A percentile compares a stretch with the other conserved stretches of the same genome.
Evolutionary conservation across 2,888 invertebrate genomes (phyloP).

Genomic region (Limnephilus lunatus): DNA sequence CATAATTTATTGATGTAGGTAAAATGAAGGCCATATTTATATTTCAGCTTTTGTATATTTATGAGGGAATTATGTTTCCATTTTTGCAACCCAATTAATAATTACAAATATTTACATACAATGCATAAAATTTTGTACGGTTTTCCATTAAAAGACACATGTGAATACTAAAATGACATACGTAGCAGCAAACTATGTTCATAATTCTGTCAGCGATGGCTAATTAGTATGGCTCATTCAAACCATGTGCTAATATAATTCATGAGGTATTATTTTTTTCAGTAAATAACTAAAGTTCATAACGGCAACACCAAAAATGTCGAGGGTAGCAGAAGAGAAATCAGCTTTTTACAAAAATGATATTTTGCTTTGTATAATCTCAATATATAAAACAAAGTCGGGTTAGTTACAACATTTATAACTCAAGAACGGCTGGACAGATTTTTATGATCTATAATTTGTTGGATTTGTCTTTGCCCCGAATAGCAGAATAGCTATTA

Average conservation of each 20-base stretch:
- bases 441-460: no score
- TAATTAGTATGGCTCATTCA: neutral
- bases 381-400: no score
- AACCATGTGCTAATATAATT: neutral
- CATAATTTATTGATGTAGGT: neutral
- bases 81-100: neutral
- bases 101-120: neutral
- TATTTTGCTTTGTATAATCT: no score
- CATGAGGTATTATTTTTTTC: neutral
- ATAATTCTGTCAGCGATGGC: neutral
- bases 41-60: neutral
- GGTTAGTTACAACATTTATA: no score
- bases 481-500: no score
- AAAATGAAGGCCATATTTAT: neutral
- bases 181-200: neutral
- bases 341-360: no score
- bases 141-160: neutral
- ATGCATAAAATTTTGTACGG: neutral
- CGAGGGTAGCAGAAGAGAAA: no score
- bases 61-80: neutral
- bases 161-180: neutral
- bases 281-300: neutral
- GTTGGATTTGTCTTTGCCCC: no score
- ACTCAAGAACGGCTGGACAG: no score
- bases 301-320: no score